phyloP scores from a whole-genome alignment of 2,797 vertebrate genomes.

The Merluccius polli region DNA sequence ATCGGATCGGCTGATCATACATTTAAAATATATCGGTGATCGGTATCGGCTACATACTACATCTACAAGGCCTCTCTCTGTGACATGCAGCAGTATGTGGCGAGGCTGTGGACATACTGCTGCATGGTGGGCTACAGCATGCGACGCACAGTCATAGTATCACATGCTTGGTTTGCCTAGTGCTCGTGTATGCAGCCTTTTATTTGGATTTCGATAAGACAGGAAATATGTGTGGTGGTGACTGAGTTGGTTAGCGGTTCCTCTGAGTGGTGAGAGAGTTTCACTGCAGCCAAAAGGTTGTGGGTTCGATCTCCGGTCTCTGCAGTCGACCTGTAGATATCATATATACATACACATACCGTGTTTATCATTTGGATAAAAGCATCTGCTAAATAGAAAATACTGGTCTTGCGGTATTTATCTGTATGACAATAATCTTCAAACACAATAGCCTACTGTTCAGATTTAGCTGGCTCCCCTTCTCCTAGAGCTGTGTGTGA shows the following conservation, averaged over 20 bases:
- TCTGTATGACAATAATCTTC: background rate
- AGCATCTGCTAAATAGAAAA: background rate
- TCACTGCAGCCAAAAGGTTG: background rate
- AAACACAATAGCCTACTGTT: background rate
- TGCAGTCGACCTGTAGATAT: no score
- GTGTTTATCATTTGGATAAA: background rate
- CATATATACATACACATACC: background rate
- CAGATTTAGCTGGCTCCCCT: background rate
- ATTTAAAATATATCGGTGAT: no score
- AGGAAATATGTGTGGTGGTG: background rate
- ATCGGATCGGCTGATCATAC: no score
- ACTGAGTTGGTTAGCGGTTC: no score
- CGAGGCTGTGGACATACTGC: background rate
- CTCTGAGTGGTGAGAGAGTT: background rate
- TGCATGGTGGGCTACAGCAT: background rate
- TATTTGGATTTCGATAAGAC: background rate
- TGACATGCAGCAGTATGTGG: background rate
- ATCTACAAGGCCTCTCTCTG: background rate
- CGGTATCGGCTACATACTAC: no score
- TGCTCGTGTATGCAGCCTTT: background rate
- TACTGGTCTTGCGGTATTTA: background rate
- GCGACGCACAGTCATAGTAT: background rate
- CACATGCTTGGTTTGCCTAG: background rate
- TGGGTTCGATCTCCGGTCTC: background rate
- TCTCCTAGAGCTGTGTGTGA: background rate